Base-by-base conservation (phyloP, 2,113 vertebrate species). In the Microcebus murinus region DNA sequence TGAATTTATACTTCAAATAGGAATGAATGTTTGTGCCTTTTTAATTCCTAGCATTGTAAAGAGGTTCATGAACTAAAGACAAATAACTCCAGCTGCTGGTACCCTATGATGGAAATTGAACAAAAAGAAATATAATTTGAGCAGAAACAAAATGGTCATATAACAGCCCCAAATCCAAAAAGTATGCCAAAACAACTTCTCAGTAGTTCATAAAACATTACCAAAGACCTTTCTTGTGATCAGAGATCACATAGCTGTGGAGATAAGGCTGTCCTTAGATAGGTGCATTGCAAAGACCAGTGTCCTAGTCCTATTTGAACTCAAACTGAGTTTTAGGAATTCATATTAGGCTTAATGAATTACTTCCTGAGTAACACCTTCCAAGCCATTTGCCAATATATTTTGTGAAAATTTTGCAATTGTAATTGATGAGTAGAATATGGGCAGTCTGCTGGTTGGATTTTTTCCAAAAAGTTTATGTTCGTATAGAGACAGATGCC, bases 341-440 rank as follows among this genome's bases (percentile, higher is more conserved):
- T 73, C 81, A 94, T 96, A 34, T 95, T 95, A 67, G 79, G 27
- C 76, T 97, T 97, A 94, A 94, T 97, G 79, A 95, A 97, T 94
- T 89, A 96, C 91, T 98, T 98, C 96, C 97, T 97, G 90, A 96
- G 91, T 84, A 98, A 97, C n/a, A 96, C 81, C 68, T 92, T 90
- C 82, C 83, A 96, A 92, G 65, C 8, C 88, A 86, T 97, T 96
- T 97, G 96, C 81, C 92, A 98, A 96, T 17, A 73, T 85, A 55
- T 94, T 97, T 95, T 97, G 77, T 79, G 57, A 97, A 97, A 92
- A 88, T 20, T 73, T 91, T 92, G 29, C n/a, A 71, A 81, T 88
- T 73, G 12, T 82, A 94, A 91, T 25, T 94, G 74, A 90, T 95
- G 80, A 96, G 18, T 94, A 92, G 97, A 96, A 93, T 87, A 97